A percentile compares a stretch with the other conserved stretches of the same genome.
These are phyloP conservation scores for Abramis brama DNA, from an alignment of 2,113 vertebrate genomes.

Conservation along the genomic window DNA sequence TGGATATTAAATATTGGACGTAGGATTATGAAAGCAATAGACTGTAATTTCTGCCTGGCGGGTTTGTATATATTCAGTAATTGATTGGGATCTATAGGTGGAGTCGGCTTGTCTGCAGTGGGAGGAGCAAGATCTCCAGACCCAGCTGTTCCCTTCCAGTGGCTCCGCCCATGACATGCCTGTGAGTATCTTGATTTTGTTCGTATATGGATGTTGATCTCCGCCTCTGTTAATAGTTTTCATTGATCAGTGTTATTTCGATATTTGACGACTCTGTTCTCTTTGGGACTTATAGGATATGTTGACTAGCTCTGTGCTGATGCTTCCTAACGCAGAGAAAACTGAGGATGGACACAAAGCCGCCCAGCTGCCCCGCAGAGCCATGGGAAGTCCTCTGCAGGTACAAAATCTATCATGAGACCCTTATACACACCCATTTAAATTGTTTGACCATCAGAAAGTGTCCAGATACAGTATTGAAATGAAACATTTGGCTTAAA, in stretches of 20 bases:
- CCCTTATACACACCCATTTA: neutral
- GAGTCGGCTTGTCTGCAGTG: constrained; percentile 92
- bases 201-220: neutral
- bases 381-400: constrained; percentile 86
- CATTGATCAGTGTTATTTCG: neutral
- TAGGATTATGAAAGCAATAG: neutral
- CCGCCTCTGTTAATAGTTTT: neutral
- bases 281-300: constrained; percentile 80
- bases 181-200: constrained; percentile 77
- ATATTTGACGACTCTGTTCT: constrained; percentile 18
- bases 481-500: neutral
- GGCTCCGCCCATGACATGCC: constrained; percentile 85
- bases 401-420: constrained; percentile 55
- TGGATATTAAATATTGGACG: neutral
- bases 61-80: neutral
- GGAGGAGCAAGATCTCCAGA: constrained; percentile 86
- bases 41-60: neutral
- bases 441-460: neutral
- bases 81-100: constrained; percentile 77
- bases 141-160: constrained; percentile 86
- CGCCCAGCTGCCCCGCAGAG: constrained; percentile 82
- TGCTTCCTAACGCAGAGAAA: constrained; percentile 82
- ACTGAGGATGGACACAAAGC: constrained; percentile 85
- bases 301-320: constrained; percentile 90
- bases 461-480: neutral